Conservation (phyloP, 2,888 invertebrate genomes). For the Abscondita cerata region DNA sequence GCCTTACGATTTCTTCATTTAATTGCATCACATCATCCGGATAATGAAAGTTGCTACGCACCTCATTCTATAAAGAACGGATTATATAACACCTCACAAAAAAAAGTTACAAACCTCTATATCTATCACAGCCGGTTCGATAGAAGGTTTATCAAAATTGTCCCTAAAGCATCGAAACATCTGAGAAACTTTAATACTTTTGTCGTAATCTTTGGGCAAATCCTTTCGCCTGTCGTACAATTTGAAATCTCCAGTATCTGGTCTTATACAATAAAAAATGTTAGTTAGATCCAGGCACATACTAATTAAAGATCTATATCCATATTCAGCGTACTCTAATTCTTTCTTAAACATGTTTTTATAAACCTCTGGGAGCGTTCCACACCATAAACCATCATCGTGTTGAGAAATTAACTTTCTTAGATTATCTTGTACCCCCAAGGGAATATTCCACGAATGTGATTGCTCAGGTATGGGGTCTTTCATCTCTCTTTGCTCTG, state of each 20-base stretch:
- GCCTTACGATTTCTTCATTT: slow-evolving; percentile 27
- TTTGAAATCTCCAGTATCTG: slow-evolving; percentile 50
- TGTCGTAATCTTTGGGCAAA: slow-evolving; percentile 35
- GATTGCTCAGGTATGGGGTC: too few relatives aligned
- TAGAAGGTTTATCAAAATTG: not conserved
- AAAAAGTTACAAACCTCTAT: slow-evolving; percentile 24
- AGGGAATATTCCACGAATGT: too few relatives aligned
- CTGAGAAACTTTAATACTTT: slow-evolving; percentile 13
- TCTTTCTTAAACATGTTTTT: slow-evolving; percentile 47
- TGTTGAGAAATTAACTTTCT: slow-evolving; percentile 52
- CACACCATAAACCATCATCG: slow-evolving; percentile 61
- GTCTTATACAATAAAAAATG: slow-evolving; percentile 49
- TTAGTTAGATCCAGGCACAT: slow-evolving; percentile 49
- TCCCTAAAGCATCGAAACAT: not conserved
- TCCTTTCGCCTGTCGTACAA: slow-evolving; percentile 50
- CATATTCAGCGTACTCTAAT: slow-evolving; percentile 48
- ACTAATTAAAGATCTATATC: slow-evolving; percentile 49
- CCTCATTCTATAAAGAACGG: too few relatives aligned
- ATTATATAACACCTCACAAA: not conserved
- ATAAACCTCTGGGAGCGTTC: slow-evolving; percentile 58
- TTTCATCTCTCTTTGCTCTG: not conserved
- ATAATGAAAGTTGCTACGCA: not conserved
- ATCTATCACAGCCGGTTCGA: slow-evolving; percentile 34
- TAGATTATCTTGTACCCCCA: slow-evolving; percentile 47
- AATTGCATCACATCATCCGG: slow-evolving; percentile 33